Evolutionary conservation across 2,797 vertebrate genomes (phyloP).

Genomic region (Brachymystax lenok): DNA sequence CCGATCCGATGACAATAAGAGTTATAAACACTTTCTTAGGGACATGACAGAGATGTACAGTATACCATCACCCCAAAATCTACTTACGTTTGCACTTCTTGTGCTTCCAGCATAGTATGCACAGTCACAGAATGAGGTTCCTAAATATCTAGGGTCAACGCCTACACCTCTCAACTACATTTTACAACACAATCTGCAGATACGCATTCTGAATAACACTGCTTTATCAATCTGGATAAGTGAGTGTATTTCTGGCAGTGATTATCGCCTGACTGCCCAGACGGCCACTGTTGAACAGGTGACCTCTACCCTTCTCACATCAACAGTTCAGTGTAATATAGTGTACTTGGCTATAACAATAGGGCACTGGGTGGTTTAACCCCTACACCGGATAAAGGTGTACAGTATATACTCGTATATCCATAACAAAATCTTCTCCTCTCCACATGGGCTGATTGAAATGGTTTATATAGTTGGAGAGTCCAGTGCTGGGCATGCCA

Average conservation of each 20-base stretch:
- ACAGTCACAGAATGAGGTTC: background rate
- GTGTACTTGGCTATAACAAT: constrained; percentile 16
- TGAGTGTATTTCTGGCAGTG: constrained; percentile 29
- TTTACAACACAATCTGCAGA: background rate
- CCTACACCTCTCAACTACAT: constrained; percentile 6
- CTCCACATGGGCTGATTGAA: background rate
- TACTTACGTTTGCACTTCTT: background rate
- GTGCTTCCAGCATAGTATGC: background rate
- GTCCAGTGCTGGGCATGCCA: constrained; percentile 51
- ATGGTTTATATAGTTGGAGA: background rate
- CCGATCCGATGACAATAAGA: background rate
- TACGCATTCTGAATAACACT: background rate
- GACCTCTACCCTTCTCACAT: constrained; percentile 59
- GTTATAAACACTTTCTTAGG: background rate
- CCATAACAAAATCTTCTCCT: background rate
- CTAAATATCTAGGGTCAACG: background rate
- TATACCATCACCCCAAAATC: background rate
- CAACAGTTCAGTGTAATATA: constrained; percentile 51
- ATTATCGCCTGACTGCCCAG: constrained; percentile 42
- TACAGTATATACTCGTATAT: background rate
- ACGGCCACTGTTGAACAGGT: constrained; percentile 55
- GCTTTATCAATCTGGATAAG: constrained; percentile 15
- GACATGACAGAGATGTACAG: background rate
- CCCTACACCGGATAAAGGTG: background rate
- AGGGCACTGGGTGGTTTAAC: background rate